Conservation (phyloP, 1,140 invertebrate species). For the Eupristina koningsbergeri region DNA sequence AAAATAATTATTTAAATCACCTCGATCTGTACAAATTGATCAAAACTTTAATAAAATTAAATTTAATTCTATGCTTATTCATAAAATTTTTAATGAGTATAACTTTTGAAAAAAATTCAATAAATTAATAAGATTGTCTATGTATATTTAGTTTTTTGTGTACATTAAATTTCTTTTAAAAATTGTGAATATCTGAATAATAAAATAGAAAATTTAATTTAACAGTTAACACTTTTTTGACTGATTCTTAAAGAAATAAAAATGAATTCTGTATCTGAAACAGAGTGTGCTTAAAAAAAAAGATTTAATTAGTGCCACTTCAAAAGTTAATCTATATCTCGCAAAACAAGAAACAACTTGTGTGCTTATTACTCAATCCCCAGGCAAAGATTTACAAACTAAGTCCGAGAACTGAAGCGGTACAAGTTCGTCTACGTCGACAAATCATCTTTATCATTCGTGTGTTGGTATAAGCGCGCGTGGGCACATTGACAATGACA, state of each 20-base stretch:
- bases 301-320: neutral
- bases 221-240: too few species aligned
- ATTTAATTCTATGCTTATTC: too few species aligned
- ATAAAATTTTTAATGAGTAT: too few species aligned
- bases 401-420: neutral
- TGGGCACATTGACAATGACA: neutral
- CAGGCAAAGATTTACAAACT: neutral
- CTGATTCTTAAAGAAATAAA: neutral
- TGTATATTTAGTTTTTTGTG: too few species aligned
- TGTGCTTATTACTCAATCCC: slow-evolving; percentile 4
- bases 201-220: too few species aligned
- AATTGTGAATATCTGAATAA: too few species aligned
- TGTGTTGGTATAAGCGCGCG: neutral
- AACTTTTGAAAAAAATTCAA: too few species aligned
- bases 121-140: too few species aligned
- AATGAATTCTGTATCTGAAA: neutral
- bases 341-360: neutral
- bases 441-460: neutral
- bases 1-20: too few species aligned
- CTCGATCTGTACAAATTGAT: too few species aligned
- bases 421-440: slow-evolving; percentile 24
- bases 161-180: too few species aligned
- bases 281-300: neutral
- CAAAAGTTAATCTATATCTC: neutral
- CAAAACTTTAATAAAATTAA: too few species aligned